Evolutionary conservation across 2,888 invertebrate species (phyloP).

Genomic region (Aphodius sticticus): DNA sequence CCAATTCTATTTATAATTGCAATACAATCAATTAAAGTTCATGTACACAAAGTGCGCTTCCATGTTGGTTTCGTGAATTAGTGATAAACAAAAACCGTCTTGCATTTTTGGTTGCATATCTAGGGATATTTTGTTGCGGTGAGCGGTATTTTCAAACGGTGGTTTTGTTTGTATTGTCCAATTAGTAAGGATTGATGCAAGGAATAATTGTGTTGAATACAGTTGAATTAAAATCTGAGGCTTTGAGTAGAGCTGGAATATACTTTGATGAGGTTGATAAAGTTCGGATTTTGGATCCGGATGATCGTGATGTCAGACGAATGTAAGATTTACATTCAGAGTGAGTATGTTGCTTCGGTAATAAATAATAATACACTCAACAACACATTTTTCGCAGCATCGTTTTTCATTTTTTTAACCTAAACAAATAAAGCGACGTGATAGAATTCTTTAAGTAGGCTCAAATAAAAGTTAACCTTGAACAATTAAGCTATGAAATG

Average conservation of each 20-base stretch:
- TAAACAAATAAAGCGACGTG: too few species aligned
- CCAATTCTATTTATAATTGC: too few species aligned
- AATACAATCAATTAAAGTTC: too few species aligned
- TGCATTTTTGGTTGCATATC: background rate
- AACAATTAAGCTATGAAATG: too few species aligned
- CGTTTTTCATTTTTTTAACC: too few species aligned
- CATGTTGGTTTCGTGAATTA: background rate
- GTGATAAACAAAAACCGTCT: background rate
- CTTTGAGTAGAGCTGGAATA: conserved; percentile 78
- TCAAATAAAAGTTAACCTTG: too few species aligned
- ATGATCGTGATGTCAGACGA: conserved; percentile 73
- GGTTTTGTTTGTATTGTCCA: background rate
- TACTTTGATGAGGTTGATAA: conserved; percentile 91
- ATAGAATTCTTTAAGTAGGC: too few species aligned
- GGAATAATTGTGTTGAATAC: background rate
- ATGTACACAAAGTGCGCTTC: background rate
- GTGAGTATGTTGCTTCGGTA: conserved; percentile 63
- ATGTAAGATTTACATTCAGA: conserved; percentile 84
- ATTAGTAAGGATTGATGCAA: too few species aligned
- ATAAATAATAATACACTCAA: too few species aligned
- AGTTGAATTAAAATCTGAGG: conserved; percentile 70
- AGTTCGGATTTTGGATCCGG: conserved; percentile 79
- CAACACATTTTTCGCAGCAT: too few species aligned
- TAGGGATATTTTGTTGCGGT: background rate
- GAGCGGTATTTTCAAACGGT: background rate